Conservation (phyloP, 2,888 invertebrate species). For the Caenorhabditis panamensis region DNA sequence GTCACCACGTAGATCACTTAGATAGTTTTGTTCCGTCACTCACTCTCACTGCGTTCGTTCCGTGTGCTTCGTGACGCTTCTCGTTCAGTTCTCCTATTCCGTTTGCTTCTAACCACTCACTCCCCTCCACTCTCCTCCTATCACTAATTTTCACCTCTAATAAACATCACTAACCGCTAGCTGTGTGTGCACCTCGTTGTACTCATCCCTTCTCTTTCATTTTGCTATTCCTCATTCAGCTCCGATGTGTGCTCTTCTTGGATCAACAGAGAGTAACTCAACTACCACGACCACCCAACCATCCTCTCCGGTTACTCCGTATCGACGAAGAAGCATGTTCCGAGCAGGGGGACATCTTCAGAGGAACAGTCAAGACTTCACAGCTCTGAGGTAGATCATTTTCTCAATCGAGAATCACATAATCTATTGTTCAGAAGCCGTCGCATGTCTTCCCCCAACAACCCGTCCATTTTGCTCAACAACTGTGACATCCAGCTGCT, state of each 20-base stretch:
- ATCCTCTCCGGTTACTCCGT: conserved; percentile 61
- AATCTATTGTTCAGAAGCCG: conserved; percentile 45
- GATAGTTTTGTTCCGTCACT: conserved; percentile 24
- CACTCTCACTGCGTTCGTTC: conserved; percentile 32
- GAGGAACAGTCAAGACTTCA: conserved; percentile 60
- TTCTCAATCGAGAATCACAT: neutral
- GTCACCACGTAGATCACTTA: conserved; percentile 58
- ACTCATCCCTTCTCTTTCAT: neutral
- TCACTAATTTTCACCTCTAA: neutral
- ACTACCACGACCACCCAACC: conserved; percentile 50
- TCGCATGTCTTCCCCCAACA: conserved; percentile 66
- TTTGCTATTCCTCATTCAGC: conserved; percentile 39
- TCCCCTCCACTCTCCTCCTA: neutral
- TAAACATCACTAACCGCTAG: conserved; percentile 34
- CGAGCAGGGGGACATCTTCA: conserved; percentile 36
- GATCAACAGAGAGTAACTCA: conserved; percentile 47
- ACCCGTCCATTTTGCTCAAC: conserved; percentile 63
- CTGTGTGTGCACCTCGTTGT: conserved; percentile 27
- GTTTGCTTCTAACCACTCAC: conserved; percentile 18
- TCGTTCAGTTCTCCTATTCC: conserved; percentile 9
- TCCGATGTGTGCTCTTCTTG: conserved; percentile 60
- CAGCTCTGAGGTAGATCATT: conserved; percentile 45
- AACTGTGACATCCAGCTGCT: conserved; percentile 66
- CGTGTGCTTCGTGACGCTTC: conserved; percentile 23
- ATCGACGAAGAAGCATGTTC: conserved; percentile 63